Percentiles rank a stretch among this genome's conserved stretches.
Evolutionary conservation across 2,113 vertebrate species (phyloP).

Genomic region (Nesoenas mayeri): DNA sequence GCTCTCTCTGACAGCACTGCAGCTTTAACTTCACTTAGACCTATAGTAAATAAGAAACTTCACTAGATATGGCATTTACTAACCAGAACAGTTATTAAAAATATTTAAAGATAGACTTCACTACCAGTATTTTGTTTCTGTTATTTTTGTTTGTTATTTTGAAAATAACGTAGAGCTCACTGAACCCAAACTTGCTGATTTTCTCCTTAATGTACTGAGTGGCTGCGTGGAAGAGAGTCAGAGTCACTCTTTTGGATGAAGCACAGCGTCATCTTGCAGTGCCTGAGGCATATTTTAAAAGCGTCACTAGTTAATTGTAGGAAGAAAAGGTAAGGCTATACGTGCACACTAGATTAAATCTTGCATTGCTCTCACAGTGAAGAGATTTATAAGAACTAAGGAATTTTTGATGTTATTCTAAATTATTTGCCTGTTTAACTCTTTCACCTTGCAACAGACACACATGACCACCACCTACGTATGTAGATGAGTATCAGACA

Average conservation of each 20-base stretch:
- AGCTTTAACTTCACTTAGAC: conserved; percentile 53
- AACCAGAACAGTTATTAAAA: background rate
- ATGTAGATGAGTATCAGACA: background rate
- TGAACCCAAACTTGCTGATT: conserved; percentile 56
- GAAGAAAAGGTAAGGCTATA: conserved; percentile 48
- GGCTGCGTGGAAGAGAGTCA: conserved; percentile 52
- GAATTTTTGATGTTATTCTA: background rate
- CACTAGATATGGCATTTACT: background rate
- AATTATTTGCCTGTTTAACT: background rate
- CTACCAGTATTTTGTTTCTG: background rate
- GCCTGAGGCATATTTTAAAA: conserved; percentile 43
- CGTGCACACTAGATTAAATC: background rate
- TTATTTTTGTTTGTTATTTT: background rate
- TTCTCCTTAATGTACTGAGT: conserved; percentile 39
- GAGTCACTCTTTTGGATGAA: conserved; percentile 45
- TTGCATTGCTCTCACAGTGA: background rate
- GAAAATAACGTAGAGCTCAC: background rate
- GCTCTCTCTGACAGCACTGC: background rate
- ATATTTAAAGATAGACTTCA: background rate
- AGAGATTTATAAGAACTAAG: background rate
- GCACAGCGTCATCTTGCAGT: conserved; percentile 32
- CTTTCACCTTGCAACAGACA: background rate
- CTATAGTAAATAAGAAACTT: background rate
- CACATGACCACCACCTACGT: background rate
- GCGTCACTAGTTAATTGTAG: background rate